Percentiles rank a stretch among this genome's conserved stretches.
Evolutionary conservation across 1,140 invertebrate genomes (phyloP).

Genomic region (Lasioglossum baleicum): DNA sequence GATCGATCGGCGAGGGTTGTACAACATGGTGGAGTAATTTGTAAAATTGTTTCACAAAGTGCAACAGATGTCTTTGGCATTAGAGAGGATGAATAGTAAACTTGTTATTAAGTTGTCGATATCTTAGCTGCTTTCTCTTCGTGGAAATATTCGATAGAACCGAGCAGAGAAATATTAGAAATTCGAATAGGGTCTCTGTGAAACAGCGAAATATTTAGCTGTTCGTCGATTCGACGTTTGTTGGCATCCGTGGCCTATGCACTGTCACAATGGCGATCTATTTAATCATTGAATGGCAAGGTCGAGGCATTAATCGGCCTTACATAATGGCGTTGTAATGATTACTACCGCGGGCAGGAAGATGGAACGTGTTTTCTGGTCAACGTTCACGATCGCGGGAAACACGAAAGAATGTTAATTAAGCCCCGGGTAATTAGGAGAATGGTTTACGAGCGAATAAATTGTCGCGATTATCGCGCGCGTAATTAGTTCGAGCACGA

Average conservation of each 20-base stretch:
- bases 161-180: no score
- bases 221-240: neutral
- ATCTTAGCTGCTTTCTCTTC: no score
- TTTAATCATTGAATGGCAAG: constrained; percentile 70
- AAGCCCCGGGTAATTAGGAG: constrained; percentile 10
- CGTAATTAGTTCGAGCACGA: constrained; percentile 4
- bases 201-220: no score
- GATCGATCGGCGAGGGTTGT: neutral
- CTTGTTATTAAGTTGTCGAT: no score
- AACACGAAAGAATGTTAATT: constrained; percentile 50
- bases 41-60: neutral
- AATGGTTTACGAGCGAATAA: constrained; percentile 9
- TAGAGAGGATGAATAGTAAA: no score
- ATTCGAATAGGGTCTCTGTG: no score
- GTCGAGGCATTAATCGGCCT: constrained; percentile 68
- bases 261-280: constrained; percentile 43
- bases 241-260: constrained; percentile 40
- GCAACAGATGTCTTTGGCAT: no score
- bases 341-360: constrained; percentile 43
- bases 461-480: neutral
- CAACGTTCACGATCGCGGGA: constrained; percentile 8
- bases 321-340: constrained; percentile 63
- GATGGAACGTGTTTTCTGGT: constrained; percentile 14
- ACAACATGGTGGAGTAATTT: neutral
- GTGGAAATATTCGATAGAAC: no score